phyloP scores from a whole-genome alignment of 2,113 vertebrate species.

The Desmodus rotundus region DNA sequence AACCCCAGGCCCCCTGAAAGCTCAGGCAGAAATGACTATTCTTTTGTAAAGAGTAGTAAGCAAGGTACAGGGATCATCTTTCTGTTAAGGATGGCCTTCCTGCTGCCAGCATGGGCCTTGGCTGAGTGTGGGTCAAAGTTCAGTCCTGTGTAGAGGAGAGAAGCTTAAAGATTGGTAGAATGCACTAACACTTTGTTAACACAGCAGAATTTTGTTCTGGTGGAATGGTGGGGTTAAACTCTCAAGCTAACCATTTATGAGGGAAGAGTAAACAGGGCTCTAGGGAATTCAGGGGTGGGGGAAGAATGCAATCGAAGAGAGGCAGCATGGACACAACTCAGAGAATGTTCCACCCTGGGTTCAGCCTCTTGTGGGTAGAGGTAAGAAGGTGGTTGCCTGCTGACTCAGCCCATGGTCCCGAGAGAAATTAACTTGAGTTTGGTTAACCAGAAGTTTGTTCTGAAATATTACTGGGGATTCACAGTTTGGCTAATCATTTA shows the following conservation, averaged over 20 bases:
- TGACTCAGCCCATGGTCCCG: background rate
- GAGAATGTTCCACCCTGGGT: background rate
- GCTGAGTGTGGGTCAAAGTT: background rate
- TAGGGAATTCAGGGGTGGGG: too few species aligned
- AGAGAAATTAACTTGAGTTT: background rate
- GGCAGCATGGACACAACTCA: background rate
- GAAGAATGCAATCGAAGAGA: too few species aligned
- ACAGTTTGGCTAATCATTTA: background rate
- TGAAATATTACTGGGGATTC: background rate
- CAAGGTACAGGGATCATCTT: background rate
- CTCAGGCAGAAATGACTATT: background rate
- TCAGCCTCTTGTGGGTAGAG: background rate
- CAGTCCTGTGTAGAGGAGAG: background rate
- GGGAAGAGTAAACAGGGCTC: background rate
- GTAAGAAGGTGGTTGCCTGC: background rate
- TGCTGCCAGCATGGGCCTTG: too few species aligned
- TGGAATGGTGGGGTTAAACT: background rate
- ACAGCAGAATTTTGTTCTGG: background rate
- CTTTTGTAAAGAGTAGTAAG: background rate
- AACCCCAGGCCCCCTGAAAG: background rate
- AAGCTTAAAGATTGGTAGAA: background rate
- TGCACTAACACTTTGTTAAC: background rate
- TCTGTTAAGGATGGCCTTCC: background rate
- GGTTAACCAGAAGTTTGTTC: background rate
- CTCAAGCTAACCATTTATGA: background rate